phyloP scores from a whole-genome alignment of 2,797 vertebrate species.

The Coreius guichenoti region DNA sequence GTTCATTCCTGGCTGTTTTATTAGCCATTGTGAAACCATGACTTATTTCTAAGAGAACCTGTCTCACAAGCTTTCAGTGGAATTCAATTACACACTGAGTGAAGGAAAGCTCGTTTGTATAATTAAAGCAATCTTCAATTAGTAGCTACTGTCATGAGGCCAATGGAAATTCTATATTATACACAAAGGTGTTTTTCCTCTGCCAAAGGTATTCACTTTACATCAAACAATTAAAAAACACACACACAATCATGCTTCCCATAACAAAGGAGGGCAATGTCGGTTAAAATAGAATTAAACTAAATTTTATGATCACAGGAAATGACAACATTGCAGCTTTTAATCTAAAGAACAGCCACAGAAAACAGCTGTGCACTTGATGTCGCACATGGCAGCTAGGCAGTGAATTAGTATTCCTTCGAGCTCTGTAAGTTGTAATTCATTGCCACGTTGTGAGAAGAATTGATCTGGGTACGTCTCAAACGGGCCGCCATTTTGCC shows the following conservation, averaged over 20 bases:
- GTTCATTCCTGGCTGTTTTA: conserved; percentile 26
- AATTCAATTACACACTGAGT: conserved; percentile 42
- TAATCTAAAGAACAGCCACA: background rate
- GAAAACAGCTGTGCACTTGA: conserved; percentile 29
- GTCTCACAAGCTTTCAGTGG: conserved; percentile 27
- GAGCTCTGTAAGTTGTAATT: conserved; percentile 47
- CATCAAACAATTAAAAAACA: conserved; percentile 18
- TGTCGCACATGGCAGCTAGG: background rate
- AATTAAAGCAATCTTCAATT: conserved; percentile 50
- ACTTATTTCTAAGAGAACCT: conserved; percentile 28
- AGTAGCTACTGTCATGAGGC: conserved; percentile 34
- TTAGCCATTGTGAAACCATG: conserved; percentile 21
- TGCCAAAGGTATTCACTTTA: background rate
- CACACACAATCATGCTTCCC: background rate
- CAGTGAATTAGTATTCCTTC: conserved; percentile 32
- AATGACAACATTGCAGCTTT: background rate
- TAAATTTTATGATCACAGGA: conserved; percentile 28
- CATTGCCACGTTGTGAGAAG: conserved; percentile 38
- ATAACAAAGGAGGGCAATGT: conserved; percentile 7
- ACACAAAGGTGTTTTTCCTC: conserved; percentile 17
- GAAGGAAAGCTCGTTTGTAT: conserved; percentile 37
- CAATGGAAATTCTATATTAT: conserved; percentile 43
- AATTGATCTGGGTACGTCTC: conserved; percentile 47
- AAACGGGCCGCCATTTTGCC: conserved; percentile 35
- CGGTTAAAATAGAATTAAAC: conserved; percentile 21